Percentiles rank a stretch among this genome's conserved stretches.
Evolutionary conservation across 2,888 invertebrate genomes (phyloP).

Genomic region (Ectemnius continuus): DNA sequence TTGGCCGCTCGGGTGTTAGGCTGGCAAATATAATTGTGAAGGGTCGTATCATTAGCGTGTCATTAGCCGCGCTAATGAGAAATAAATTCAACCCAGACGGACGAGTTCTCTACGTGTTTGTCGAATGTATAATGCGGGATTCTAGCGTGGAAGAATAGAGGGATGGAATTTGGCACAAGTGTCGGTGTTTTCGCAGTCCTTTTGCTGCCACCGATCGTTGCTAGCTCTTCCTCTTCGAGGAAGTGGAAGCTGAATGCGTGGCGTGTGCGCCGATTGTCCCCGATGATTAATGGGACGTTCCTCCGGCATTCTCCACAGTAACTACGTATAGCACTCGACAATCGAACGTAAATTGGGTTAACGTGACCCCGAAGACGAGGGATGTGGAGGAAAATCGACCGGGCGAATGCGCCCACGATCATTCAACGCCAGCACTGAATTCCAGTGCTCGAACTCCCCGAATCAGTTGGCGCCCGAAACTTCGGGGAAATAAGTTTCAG

Average conservation of each 20-base stretch:
- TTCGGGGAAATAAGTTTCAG: slow-evolving; percentile 9
- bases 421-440: slow-evolving; percentile 10
- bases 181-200: too few relatives aligned
- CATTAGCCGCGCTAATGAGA: slow-evolving; percentile 39
- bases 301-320: slow-evolving; percentile 48
- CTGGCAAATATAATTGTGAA: slow-evolving; percentile 35
- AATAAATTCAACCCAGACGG: slow-evolving; percentile 42
- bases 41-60: slow-evolving; percentile 27
- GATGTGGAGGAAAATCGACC: slow-evolving; percentile 46
- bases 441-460: slow-evolving; percentile 5
- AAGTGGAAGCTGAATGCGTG: slow-evolving; percentile 53
- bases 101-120: not conserved
- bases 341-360: slow-evolving; percentile 61
- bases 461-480: too few relatives aligned
- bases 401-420: slow-evolving; percentile 33
- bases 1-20: slow-evolving; percentile 28
- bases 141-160: too few relatives aligned
- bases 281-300: slow-evolving; percentile 63
- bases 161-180: too few relatives aligned
- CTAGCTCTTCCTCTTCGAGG: slow-evolving; percentile 7
- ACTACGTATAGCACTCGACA: slow-evolving; percentile 55
- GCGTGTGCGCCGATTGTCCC: slow-evolving; percentile 59
- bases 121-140: not conserved
- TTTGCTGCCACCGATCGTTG: too few relatives aligned
- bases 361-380: slow-evolving; percentile 59